A percentile compares a stretch with the other conserved stretches of the same genome.
phyloP scores from a whole-genome alignment of 2,113 vertebrate species.

The Galeopterus variegatus region DNA sequence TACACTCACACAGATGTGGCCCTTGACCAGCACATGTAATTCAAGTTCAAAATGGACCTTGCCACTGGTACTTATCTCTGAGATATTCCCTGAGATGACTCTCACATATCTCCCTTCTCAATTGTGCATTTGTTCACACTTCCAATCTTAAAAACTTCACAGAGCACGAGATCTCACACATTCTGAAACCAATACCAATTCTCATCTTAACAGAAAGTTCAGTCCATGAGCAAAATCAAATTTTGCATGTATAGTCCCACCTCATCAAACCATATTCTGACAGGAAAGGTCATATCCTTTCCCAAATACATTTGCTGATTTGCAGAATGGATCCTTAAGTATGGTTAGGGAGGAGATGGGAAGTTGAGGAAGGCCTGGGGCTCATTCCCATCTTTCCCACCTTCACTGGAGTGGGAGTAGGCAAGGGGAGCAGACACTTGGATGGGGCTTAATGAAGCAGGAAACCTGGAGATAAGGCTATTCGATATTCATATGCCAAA shows the following conservation, averaged over 20 bases:
- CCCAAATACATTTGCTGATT: neutral
- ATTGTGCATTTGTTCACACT: neutral
- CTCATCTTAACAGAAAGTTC: neutral
- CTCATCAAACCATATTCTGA: neutral
- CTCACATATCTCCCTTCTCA: neutral
- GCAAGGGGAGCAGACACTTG: neutral
- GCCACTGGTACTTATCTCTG: neutral
- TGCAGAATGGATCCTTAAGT: neutral
- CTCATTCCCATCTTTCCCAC: neutral
- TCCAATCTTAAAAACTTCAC: neutral
- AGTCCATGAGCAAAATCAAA: neutral
- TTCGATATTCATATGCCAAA: neutral
- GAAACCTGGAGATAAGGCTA: neutral
- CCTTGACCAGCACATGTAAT: neutral
- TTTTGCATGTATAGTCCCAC: neutral
- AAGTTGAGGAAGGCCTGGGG: neutral
- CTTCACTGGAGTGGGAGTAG: neutral
- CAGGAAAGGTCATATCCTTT: neutral
- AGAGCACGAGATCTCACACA: neutral
- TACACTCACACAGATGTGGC: neutral
- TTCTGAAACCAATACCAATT: neutral
- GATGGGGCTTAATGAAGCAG: neutral
- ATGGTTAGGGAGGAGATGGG: neutral
- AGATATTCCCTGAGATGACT: neutral
- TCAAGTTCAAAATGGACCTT: neutral